These are phyloP conservation scores for Conus canariensis DNA, from an alignment of 2,888 invertebrate genomes.

Conservation along the genomic window DNA sequence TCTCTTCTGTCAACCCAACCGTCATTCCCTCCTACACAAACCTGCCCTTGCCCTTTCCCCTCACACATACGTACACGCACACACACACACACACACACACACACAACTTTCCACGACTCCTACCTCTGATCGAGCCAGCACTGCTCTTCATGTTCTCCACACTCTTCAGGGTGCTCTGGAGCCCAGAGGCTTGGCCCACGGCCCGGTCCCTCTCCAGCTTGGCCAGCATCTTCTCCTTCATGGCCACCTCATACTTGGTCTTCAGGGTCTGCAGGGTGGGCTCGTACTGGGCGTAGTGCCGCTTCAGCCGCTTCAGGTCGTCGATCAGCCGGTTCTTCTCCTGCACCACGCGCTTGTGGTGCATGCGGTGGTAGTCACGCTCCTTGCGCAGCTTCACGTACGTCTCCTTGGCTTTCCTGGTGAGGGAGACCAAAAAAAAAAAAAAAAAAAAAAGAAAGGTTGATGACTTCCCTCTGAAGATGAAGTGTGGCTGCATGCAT, in stretches of 20 bases:
- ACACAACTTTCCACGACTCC: not conserved
- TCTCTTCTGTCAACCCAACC: not conserved
- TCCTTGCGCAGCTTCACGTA: conserved; percentile 78
- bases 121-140: not conserved
- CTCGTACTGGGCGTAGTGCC: conserved; percentile 77
- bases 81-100: not conserved
- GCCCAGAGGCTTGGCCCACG: conserved; percentile 76
- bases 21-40: not conserved
- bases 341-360: conserved; percentile 78
- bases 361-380: conserved; percentile 79
- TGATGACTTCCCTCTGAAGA: too few relatives aligned
- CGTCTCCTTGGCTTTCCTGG: conserved; percentile 72
- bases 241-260: conserved; percentile 77
- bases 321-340: conserved; percentile 78
- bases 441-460: too few relatives aligned
- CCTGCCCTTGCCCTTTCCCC: not conserved
- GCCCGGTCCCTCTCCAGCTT: conserved; percentile 77
- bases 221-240: conserved; percentile 79
- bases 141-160: conserved; percentile 57
- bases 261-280: conserved; percentile 77
- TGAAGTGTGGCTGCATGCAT: too few relatives aligned
- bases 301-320: conserved; percentile 77
- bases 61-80: not conserved
- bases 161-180: conserved; percentile 74
- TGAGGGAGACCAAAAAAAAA: not conserved